Conservation (phyloP, 2,113 vertebrate genomes). For the Hemibagrus wyckioides region DNA sequence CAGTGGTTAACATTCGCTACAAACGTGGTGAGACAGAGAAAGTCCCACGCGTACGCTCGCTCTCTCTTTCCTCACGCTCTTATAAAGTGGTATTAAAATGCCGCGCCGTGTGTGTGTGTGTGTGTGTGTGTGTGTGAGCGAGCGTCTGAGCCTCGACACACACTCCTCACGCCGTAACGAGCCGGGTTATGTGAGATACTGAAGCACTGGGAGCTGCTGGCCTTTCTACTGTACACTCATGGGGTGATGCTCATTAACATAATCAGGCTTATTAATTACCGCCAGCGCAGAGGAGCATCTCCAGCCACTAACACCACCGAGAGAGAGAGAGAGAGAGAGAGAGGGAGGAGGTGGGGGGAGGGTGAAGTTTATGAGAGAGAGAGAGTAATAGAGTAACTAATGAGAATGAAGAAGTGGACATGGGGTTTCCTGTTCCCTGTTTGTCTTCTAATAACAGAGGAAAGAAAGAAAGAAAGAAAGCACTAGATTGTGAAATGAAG, state of each 20-base stretch:
- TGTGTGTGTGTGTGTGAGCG: background rate
- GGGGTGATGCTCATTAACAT: conserved; percentile 72
- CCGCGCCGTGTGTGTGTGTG: background rate
- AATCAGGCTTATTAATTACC: conserved; percentile 72
- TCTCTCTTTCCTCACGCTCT: background rate
- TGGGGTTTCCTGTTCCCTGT: background rate
- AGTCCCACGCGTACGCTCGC: conserved; percentile 8
- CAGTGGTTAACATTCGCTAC: conserved; percentile 69
- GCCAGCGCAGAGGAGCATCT: conserved; percentile 38
- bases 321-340: conserved; percentile 57
- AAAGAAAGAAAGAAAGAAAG: background rate
- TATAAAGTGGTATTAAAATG: background rate
- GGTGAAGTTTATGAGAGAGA: background rate
- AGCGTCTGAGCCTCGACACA: background rate
- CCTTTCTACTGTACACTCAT: conserved; percentile 66
- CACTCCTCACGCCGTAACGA: background rate
- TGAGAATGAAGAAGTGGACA: background rate
- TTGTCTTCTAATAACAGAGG: background rate
- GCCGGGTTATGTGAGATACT: background rate
- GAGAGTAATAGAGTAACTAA: background rate
- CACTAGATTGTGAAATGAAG: too few species aligned
- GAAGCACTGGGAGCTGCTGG: conserved; percentile 53
- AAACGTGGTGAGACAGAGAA: conserved; percentile 19
- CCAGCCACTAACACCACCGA: conserved; percentile 42
- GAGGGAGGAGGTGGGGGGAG: background rate